Percentiles rank a stretch among this genome's conserved stretches.
These are phyloP conservation scores for Neomorphus geoffroyi DNA, from an alignment of 2,797 vertebrate species.

Conservation along the genomic window DNA sequence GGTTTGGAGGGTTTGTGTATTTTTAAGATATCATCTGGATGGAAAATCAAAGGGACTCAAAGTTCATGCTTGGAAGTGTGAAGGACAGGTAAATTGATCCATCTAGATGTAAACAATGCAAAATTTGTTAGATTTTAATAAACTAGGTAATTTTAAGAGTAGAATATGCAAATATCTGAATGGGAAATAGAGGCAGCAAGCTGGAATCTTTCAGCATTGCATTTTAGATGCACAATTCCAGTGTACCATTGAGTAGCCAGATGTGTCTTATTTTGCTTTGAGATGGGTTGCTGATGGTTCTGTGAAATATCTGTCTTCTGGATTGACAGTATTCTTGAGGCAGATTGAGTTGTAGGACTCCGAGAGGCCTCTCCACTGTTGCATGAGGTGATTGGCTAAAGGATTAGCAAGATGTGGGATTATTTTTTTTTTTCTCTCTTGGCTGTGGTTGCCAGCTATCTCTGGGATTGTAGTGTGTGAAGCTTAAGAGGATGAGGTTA, in stretches of 20 bases:
- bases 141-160: not conserved
- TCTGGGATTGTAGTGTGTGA: constrained; percentile 76
- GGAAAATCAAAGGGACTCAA: not conserved
- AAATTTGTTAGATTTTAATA: not conserved
- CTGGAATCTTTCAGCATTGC: not conserved
- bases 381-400: constrained; percentile 76
- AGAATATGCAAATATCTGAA: not conserved
- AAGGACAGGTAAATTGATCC: not conserved
- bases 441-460: constrained; percentile 73
- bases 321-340: constrained; percentile 30
- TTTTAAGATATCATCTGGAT: not conserved
- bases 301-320: constrained; percentile 20
- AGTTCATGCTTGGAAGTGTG: not conserved
- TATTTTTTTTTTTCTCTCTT: constrained; percentile 73
- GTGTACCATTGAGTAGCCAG: not conserved
- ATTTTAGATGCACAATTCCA: not conserved
- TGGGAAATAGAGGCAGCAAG: not conserved
- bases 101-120: not conserved
- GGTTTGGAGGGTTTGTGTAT: not conserved
- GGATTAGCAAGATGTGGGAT: constrained; percentile 78
- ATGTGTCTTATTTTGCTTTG: constrained; percentile 8
- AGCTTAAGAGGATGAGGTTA: constrained; percentile 82
- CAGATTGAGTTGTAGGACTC: constrained; percentile 74
- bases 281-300: constrained; percentile 8
- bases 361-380: constrained; percentile 60